Conservation (phyloP, 1,140 invertebrate genomes). For the Caenorhabditis brenneri region DNA sequence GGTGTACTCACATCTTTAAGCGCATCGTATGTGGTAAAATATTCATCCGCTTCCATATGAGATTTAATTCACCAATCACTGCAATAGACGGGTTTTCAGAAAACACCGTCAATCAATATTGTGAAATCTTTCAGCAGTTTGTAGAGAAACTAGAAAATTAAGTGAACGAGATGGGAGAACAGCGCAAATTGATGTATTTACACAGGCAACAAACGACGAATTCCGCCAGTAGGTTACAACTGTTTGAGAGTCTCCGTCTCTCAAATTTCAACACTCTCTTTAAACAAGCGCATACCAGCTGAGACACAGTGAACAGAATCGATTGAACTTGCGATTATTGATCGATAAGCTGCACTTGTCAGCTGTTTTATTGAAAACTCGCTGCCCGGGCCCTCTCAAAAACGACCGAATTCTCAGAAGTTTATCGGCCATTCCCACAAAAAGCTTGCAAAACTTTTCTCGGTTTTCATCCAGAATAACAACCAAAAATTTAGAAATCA, state of each 20-base stretch:
- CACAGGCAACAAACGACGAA: conserved; percentile 5
- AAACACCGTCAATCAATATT: background rate
- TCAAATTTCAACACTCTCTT: background rate
- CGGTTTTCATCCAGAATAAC: background rate
- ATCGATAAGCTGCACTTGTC: background rate
- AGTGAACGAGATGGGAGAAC: background rate
- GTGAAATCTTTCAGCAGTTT: background rate
- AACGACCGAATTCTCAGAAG: background rate
- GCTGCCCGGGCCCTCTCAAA: too few species aligned
- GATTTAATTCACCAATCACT: background rate
- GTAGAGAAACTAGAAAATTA: background rate
- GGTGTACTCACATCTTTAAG: conserved; percentile 47
- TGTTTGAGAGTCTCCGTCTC: background rate
- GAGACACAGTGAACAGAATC: background rate
- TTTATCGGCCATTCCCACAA: background rate
- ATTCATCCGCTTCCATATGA: conserved; percentile 54
- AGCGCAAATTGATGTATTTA: conserved; percentile 14
- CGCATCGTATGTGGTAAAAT: conserved; percentile 51
- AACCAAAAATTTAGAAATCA: background rate
- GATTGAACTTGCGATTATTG: background rate
- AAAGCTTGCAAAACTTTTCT: background rate
- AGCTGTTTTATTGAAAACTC: too few species aligned
- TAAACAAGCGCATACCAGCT: background rate
- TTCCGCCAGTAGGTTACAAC: conserved; percentile 13
- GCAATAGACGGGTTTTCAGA: too few species aligned